Percentiles rank a stretch among this genome's conserved stretches.
These are phyloP conservation scores for Apeira syringaria DNA, from an alignment of 2,888 invertebrate genomes.

Conservation along the genomic window DNA sequence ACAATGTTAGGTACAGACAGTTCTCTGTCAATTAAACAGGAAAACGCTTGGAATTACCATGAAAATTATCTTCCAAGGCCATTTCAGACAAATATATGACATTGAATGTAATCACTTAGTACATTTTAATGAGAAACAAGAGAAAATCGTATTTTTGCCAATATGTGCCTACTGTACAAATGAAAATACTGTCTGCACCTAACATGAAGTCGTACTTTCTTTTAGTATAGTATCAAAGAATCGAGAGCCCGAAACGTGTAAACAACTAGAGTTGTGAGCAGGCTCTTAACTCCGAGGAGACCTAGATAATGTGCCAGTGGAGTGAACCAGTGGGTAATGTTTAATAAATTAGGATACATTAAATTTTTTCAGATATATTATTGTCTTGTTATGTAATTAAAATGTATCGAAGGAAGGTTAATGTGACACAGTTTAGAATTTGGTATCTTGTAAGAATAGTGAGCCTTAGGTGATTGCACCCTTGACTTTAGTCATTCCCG, in stretches of 20 bases:
- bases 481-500: slow-evolving; percentile 57
- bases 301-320: slow-evolving; percentile 64
- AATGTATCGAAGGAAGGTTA: slow-evolving; percentile 77
- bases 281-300: slow-evolving; percentile 58
- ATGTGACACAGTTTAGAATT: slow-evolving; percentile 64
- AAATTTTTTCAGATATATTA: slow-evolving; percentile 83
- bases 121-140: slow-evolving; percentile 18
- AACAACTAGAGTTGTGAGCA: slow-evolving; percentile 56
- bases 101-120: slow-evolving; percentile 12
- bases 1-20: slow-evolving; percentile 66
- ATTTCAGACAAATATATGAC: slow-evolving; percentile 19
- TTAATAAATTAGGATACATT: slow-evolving; percentile 79
- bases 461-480: slow-evolving; percentile 74
- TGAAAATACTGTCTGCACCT: slow-evolving; percentile 62
- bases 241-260: slow-evolving; percentile 61
- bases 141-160: slow-evolving; percentile 29
- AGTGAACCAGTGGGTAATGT: slow-evolving; percentile 79
- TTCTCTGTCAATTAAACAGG: slow-evolving; percentile 60
- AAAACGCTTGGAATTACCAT: slow-evolving; percentile 44
- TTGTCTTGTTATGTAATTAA: slow-evolving; percentile 84
- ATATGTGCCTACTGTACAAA: slow-evolving; percentile 35
- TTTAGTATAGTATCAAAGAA: slow-evolving; percentile 57
- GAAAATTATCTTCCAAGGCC: slow-evolving; percentile 34
- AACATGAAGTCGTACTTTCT: slow-evolving; percentile 57
- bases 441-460: slow-evolving; percentile 70